Evolutionary conservation across 2,113 vertebrate genomes (phyloP), one percentile per base, ranked within the genome.

Genomic region (Meleagris gallopavo): DNA sequence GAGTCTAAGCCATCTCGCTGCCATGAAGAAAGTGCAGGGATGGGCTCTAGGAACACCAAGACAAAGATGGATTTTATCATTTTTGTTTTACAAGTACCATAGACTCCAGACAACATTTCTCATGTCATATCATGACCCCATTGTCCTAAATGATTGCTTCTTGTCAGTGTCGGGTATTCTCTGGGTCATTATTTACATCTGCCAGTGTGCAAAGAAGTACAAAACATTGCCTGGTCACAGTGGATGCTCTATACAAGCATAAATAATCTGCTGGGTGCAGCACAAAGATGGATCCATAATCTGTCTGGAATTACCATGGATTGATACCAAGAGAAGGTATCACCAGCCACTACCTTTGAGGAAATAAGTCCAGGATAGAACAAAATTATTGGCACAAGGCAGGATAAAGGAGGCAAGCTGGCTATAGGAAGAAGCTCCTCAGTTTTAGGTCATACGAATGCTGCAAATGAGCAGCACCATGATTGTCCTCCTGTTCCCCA

Each of bases 1-100:
- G 98, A 96, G 95, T 98, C 98, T 96, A 98, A 94, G 66, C 93
- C 97, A 73, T 99, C 99, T 86, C 98, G 98, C 93, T 98, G 98
- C 98, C 99, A 98, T 4, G 98, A 97, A 16, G 98, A 98, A 85
- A 98, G 98, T 11, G 99, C 97, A 5, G 98, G 98, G 64, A 98
- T 91, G 11, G 99, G 98, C 50, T 99, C 99, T 99, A 97, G 86
- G 88, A 90, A 88, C 32, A 52, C 86, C 57, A 93, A 88, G 57
- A 90, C 82, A 88, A 94, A 89, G 57, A 71, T 78, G 73, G 48
- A 77, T 86, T 94, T 93, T 78, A 94, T 95, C 6, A 54, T 9
- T 90, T 89, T 55, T 83, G 64, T 54, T 93, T 94, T 32, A 89
- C 10, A 40, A 0, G 4, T 13, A 65, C 0, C 11, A 78, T 52